Evolutionary conservation across 92 coral and sea anemone species (phyloP).

Genomic region (Zoanthus sansibaricus): DNA sequence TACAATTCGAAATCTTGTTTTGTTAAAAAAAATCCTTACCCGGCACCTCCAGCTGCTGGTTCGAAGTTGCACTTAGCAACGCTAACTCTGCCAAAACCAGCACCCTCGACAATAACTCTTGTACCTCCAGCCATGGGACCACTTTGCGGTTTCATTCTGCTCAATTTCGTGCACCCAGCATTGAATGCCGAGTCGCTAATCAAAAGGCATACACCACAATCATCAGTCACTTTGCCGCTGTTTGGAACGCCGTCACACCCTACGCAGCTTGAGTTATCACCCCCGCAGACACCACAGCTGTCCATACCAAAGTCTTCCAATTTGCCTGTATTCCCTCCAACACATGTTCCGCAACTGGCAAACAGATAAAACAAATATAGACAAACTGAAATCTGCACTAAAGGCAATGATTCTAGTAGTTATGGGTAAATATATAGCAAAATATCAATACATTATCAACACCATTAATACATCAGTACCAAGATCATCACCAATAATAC

Average conservation of each 20-base stretch:
- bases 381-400: neutral
- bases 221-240: conserved; percentile 65
- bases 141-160: conserved; percentile 54
- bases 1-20: neutral
- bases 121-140: conserved; percentile 59
- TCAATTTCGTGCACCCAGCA: conserved; percentile 55
- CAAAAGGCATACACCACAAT: conserved; percentile 58
- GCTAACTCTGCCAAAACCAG: conserved; percentile 54
- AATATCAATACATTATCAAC: neutral
- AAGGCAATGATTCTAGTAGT: neutral
- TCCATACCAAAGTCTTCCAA: conserved; percentile 59
- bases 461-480: neutral
- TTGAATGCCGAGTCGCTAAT: conserved; percentile 55
- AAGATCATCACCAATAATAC: neutral
- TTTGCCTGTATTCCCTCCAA: conserved; percentile 65
- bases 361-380: neutral
- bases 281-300: conserved; percentile 71
- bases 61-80: conserved; percentile 65
- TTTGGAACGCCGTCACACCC: conserved; percentile 66
- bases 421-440: neutral
- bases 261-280: conserved; percentile 51
- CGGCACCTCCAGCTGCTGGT: conserved; percentile 20
- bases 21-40: conserved; percentile 17
- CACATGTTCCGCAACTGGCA: conserved; percentile 65
- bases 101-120: conserved; percentile 60